Evolutionary conservation across 2,113 vertebrate genomes (phyloP).

Genomic region (Colius striatus): DNA sequence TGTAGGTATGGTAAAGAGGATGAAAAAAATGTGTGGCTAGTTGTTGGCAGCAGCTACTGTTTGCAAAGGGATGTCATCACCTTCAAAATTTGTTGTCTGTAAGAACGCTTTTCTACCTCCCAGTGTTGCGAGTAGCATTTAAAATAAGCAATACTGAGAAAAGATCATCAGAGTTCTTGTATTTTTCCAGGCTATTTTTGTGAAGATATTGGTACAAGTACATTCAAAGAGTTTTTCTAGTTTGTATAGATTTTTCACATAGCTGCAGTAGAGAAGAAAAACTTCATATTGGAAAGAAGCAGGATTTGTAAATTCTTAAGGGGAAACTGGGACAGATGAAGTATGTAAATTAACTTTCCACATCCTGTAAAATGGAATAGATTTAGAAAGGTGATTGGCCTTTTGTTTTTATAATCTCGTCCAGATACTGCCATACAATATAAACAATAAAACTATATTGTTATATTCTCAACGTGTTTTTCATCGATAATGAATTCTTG

Average conservation of each 20-base stretch:
- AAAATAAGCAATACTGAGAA: constrained; percentile 61
- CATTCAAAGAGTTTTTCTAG: background rate
- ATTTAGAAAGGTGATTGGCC: background rate
- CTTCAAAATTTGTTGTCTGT: constrained; percentile 55
- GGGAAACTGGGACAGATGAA: background rate
- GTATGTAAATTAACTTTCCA: background rate
- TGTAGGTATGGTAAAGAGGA: background rate
- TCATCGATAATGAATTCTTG: background rate
- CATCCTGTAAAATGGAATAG: background rate
- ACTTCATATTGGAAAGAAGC: background rate
- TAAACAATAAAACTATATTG: background rate
- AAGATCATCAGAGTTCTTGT: constrained; percentile 56
- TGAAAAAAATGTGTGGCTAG: constrained; percentile 4
- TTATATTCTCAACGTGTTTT: background rate
- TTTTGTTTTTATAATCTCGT: constrained; percentile 16
- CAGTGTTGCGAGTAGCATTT: constrained; percentile 27
- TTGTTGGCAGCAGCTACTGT: constrained; percentile 54
- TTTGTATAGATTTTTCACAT: background rate
- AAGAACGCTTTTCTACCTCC: constrained; percentile 48
- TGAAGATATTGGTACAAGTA: background rate
- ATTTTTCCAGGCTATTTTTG: constrained; percentile 2
- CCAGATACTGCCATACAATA: background rate
- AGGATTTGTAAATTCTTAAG: background rate
- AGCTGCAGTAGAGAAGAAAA: background rate
- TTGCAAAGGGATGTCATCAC: constrained; percentile 61